phyloP scores from a whole-genome alignment of 2,888 invertebrate genomes.

The Drosophila tanythrix region DNA sequence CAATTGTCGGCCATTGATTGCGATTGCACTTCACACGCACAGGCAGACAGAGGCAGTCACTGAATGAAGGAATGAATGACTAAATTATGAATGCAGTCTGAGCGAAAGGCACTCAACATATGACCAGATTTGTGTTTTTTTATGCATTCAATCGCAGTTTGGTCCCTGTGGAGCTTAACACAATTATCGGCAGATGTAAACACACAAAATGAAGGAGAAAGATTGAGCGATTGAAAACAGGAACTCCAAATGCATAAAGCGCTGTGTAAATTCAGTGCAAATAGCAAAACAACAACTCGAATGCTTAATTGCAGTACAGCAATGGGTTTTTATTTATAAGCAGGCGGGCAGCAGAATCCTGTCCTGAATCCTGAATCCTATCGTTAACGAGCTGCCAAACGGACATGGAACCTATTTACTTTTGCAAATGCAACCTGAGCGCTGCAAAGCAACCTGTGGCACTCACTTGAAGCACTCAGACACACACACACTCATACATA shows the following conservation, averaged over 20 bases:
- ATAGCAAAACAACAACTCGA: constrained; percentile 16
- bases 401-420: constrained; percentile 43
- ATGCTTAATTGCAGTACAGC: constrained; percentile 48
- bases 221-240: constrained; percentile 12
- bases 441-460: constrained; percentile 48
- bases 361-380: too few species aligned
- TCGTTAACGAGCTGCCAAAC: constrained; percentile 48
- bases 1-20: constrained; percentile 53
- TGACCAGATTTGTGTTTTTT: constrained; percentile 2
- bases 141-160: not conserved
- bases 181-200: constrained; percentile 36
- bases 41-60: not conserved
- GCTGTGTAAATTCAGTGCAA: constrained; percentile 35
- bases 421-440: constrained; percentile 33
- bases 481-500: constrained; percentile 5
- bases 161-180: constrained; percentile 27
- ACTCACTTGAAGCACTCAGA: constrained; percentile 22
- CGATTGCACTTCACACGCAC: constrained; percentile 31
- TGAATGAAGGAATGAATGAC: constrained; percentile 4
- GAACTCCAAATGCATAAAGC: constrained; percentile 30
- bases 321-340: constrained; percentile 28
- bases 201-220: too few species aligned
- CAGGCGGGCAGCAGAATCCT: constrained; percentile 4
- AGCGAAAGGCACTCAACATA: constrained; percentile 28
- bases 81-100: constrained; percentile 32